phyloP scores from a whole-genome alignment of 2,888 invertebrate genomes.

The Morinoia aosen region DNA sequence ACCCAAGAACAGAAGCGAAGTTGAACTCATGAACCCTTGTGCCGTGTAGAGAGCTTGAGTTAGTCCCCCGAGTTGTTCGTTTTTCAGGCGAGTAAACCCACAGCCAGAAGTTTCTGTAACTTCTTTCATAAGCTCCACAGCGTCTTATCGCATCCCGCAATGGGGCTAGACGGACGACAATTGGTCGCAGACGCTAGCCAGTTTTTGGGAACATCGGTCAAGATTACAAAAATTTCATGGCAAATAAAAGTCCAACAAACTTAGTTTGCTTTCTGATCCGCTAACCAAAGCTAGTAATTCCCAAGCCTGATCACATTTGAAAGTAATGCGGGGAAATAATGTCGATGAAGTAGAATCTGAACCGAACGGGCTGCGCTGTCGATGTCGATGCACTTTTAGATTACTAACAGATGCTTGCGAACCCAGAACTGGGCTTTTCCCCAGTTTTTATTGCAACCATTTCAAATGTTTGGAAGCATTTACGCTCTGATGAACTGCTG shows the following conservation, averaged over 20 bases:
- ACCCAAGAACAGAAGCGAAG: not conserved
- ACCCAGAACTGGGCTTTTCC: too few species aligned
- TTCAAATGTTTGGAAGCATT: too few species aligned
- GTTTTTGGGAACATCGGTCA: not conserved
- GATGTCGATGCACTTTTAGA: too few species aligned
- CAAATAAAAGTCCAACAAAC: not conserved
- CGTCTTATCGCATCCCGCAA: not conserved
- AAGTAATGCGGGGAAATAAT: not conserved
- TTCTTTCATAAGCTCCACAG: not conserved
- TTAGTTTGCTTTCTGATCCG: too few species aligned
- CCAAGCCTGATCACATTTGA: not conserved
- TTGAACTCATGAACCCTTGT: not conserved
- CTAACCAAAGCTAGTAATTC: not conserved
- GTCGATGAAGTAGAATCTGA: too few species aligned
- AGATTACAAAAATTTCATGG: not conserved
- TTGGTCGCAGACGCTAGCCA: not conserved
- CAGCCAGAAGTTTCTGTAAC: not conserved
- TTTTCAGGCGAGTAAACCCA: not conserved
- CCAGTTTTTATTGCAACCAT: too few species aligned
- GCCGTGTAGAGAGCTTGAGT: not conserved
- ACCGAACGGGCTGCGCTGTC: too few species aligned
- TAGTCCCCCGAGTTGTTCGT: not conserved
- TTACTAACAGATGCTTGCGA: too few species aligned
- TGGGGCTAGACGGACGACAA: not conserved
- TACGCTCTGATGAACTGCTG: too few species aligned